Evolutionary conservation across 2,888 invertebrate species (phyloP), one percentile per base, ranked within the genome.

Genomic region (Eupithecia inturbata): DNA sequence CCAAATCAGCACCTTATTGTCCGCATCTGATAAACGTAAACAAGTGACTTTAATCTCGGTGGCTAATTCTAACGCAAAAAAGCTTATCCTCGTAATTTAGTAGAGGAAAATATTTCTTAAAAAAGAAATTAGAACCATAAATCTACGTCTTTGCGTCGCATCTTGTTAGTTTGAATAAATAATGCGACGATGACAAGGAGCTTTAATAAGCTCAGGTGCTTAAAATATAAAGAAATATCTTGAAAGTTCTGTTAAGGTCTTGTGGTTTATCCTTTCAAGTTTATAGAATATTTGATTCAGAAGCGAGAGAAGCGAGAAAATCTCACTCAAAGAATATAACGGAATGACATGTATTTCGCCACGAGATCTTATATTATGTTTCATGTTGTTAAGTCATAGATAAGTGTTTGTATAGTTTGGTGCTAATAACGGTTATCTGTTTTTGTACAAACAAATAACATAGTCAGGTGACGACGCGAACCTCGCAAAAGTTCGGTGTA

Each of bases 101-200:
- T 31, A 12, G 68, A 75, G 73, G 74, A 76, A 80, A 79, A 73
- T 75, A 78, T 76, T 75, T 71, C 68, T 75, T 69, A 73, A 81
- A 83, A 82, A 81, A 77, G 75, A 82, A 82, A 83, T 83, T 82
- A 82, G 82, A 79, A 28, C 78, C 79, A 82, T 83, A 80, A 80
- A 80, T 79, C 79, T 76, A 73, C 69, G 76, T 53, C 53, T 53
- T 12, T 5, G 57, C 57, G 22, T 73, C 78, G 66, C 74, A 74
- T 75, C 80, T 79, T 76, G 78, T 80, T 80, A 80, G 80, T 79
- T 79, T 79, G 73, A 73, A 77, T 77, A 74, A 80, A 80, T 78
- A 79, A 78, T 69, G 75, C 68, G 36, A 68, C n/a, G 60, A 73
- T 75, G 77, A 77, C 77, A 73, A 75, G 72, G 66, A 75, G 73